Evolutionary conservation across 1,140 invertebrate species (phyloP), one percentile per base, ranked within the genome.

Genomic region (Ceratosolen fusciceps): DNA sequence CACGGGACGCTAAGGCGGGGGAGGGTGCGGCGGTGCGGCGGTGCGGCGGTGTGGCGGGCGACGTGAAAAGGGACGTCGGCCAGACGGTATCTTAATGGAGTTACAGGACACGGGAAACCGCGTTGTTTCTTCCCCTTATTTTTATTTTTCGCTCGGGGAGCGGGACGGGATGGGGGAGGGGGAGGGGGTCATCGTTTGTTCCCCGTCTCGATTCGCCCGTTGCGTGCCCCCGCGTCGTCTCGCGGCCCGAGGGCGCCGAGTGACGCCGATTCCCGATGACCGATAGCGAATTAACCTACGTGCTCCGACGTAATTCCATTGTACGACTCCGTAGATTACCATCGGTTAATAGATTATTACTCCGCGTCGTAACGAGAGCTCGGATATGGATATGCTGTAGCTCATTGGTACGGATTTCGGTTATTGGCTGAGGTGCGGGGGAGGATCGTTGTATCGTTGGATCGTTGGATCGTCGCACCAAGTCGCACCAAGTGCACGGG

Each of bases 191-290:
- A n/a, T n/a, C 16, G 3, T 2, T 0, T 9, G 16, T 9, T 16
- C 14, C 5, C 16, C n/a, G 34, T 39, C 47, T 31, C 56, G 39
- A 76, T 76, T 54, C 47, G 5, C 24, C 47, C 21, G 39, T 76
- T 43, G 74, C 74, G 74, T 76, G 74, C 39, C 21, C 21, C 10
- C 21, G 47, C 31, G 19, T 39, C 49, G 68, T 54, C 19, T 10
- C 16, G 1, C n/a, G n/a, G n/a, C 14, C 5, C 12, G 4, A 60
- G 34, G 43, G 43, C 54, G 37, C 54, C 3, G 9, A n/a, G n/a
- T 14, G 31, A 39, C 19, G 52, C 71, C 31, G 43, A 29, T 52
- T 58, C 10, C n/a, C n/a, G 49, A 19, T 34, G 29, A 54, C 60
- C 2, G 34, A 37, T 37, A 34, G 34, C 37, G 7, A 37, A 37